A percentile compares a stretch with the other conserved stretches of the same genome.
These are phyloP conservation scores for Rhyzopertha dominica DNA, from an alignment of 1,140 invertebrate genomes.

Conservation along the genomic window DNA sequence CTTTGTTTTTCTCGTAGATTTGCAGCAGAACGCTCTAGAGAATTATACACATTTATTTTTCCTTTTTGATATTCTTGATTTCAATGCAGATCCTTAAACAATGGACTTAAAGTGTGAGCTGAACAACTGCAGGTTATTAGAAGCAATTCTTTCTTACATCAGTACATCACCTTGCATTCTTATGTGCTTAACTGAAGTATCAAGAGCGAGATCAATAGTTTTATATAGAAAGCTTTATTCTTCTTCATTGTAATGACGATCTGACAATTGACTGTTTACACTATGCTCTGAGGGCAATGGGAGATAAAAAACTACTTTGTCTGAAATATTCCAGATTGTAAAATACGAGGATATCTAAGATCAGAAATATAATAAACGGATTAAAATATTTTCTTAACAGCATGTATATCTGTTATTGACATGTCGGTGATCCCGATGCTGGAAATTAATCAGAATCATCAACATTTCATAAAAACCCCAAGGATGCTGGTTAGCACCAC, in stretches of 20 bases:
- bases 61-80: slow-evolving; percentile 5
- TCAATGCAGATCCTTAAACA: slow-evolving; percentile 2
- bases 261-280: too few relatives aligned
- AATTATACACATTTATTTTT: slow-evolving; percentile 2
- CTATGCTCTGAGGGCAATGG: too few relatives aligned
- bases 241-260: too few relatives aligned
- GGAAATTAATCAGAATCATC: not conserved
- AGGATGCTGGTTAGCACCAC: not conserved
- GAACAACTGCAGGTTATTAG: slow-evolving; percentile 5
- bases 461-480: not conserved
- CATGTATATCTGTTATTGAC: slow-evolving; percentile 3
- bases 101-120: slow-evolving; percentile 4
- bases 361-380: too few relatives aligned
- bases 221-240: too few relatives aligned
- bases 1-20: slow-evolving; percentile 5
- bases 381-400: too few relatives aligned
- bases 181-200: too few relatives aligned
- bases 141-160: slow-evolving; percentile 8
- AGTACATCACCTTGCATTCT: too few relatives aligned
- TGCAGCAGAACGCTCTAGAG: slow-evolving; percentile 2
- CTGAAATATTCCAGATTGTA: too few relatives aligned
- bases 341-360: too few relatives aligned
- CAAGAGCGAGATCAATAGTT: too few relatives aligned
- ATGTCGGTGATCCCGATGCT: slow-evolving; percentile 1
- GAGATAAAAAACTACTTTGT: too few relatives aligned